Base-by-base conservation (phyloP, 2,797 vertebrate species). In the Lutra lutra region DNA sequence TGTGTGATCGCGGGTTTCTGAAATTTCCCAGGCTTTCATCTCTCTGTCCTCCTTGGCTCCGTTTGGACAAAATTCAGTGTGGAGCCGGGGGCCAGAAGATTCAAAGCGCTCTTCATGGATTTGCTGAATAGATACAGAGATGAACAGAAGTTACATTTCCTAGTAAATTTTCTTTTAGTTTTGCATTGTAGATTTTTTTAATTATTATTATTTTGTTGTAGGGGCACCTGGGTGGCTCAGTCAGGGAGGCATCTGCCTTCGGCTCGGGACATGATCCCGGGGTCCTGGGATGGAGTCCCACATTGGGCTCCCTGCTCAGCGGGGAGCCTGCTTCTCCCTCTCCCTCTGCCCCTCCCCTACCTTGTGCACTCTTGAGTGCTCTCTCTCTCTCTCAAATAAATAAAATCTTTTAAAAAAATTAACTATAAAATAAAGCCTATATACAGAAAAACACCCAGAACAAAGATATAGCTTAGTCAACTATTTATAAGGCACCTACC, bases 401-500 rank as follows among this genome's bases (percentile, higher is more conserved):
- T 15, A 64, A 32, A 32, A 15, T 32, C 62, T 64, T 64, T 64
- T 17, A 0, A 68, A 12, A 56, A 8, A 18, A 82, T 48, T 77
- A 7, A 18, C 43, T 66, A 5, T 78, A 38, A 94, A 58, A 77
- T 75, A 58, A 84, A 94, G n/a, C 5, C 1, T 23, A 29, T 11
- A 48, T 29, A 4, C n/a, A 60, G 38, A 48, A 80, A 70, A 84
- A 25, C 29, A 80, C 64, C 32, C 56, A 4, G 4, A 35, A 46
- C 56, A 23, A 58, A 87, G 83, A 35, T 29, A 4, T 5, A n/a
- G 5, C 66, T 51, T 8, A 68, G 40, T 4, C 35, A 48, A 35
- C 0, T 40, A 17, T 2, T 2, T 7, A 1, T 27, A 29, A 29
- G 25, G 40, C 6, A 5, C 35, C 5, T 0, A n/a, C 3, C 18